phyloP scores from a whole-genome alignment of 2,113 vertebrate species.

The Stigmatopora argus region DNA sequence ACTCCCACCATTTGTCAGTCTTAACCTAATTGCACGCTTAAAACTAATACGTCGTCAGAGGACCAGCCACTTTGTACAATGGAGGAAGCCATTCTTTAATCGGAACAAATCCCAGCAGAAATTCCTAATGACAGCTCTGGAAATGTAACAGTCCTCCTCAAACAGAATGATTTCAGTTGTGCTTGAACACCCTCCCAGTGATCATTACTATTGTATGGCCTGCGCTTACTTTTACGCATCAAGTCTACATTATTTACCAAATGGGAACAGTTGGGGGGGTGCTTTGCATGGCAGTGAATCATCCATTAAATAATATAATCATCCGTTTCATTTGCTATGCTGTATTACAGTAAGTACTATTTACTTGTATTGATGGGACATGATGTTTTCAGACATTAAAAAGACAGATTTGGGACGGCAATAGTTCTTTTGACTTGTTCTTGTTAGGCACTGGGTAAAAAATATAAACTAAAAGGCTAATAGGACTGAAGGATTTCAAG shows the following conservation, averaged over 20 bases:
- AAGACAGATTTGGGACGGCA: conserved; percentile 53
- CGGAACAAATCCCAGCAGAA: conserved; percentile 56
- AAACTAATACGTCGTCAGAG: conserved; percentile 43
- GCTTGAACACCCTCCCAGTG: conserved; percentile 52
- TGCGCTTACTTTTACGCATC: conserved; percentile 61
- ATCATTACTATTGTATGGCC: conserved; percentile 75
- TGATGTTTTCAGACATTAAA: conserved; percentile 32
- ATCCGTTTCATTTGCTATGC: conserved; percentile 42
- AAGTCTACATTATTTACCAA: conserved; percentile 73
- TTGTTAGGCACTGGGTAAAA: conserved; percentile 25
- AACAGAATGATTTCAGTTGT: conserved; percentile 71
- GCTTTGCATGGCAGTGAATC: conserved; percentile 55
- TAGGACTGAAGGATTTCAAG: conserved; percentile 45
- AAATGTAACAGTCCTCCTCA: conserved; percentile 69
- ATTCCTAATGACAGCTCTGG: conserved; percentile 61
- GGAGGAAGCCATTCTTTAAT: conserved; percentile 58
- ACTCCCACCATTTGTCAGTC: not conserved
- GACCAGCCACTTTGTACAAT: conserved; percentile 61
- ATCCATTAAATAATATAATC: conserved; percentile 63
- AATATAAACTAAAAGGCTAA: conserved; percentile 24
- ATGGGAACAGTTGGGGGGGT: conserved; percentile 62
- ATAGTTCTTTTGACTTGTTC: conserved; percentile 36
- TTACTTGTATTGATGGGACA: conserved; percentile 28
- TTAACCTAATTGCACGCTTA: conserved; percentile 13
- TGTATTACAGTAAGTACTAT: conserved; percentile 40